These are phyloP conservation scores for Crocuta crocuta DNA, from an alignment of 2,113 vertebrate genomes.

Conservation along the genomic window DNA sequence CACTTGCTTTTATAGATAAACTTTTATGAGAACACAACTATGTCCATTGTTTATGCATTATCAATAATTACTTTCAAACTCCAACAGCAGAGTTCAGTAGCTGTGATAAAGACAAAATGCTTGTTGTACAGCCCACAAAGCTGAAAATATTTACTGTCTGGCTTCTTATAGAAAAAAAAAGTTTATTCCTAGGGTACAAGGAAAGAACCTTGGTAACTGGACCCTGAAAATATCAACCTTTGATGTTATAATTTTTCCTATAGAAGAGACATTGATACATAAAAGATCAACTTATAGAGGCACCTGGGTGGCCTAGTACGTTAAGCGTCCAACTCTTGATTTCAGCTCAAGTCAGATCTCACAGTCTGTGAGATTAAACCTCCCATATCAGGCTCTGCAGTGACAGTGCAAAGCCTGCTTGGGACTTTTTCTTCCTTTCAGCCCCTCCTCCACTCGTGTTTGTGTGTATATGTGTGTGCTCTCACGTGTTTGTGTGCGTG, in stretches of 20 bases:
- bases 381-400: no score
- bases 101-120: not conserved
- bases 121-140: not conserved
- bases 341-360: no score
- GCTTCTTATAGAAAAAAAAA: not conserved
- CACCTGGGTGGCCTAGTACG: no score
- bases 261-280: not conserved
- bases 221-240: not conserved
- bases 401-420: no score
- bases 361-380: no score
- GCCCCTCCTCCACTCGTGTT: no score
- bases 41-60: not conserved
- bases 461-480: no score
- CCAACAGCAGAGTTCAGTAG: not conserved
- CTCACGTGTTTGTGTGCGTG: no score
- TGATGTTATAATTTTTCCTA: not conserved
- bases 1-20: not conserved
- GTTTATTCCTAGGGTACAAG: not conserved
- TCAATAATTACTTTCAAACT: not conserved
- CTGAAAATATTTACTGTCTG: conserved; percentile 33
- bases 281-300: not conserved
- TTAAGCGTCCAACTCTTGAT: no score
- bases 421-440: no score
- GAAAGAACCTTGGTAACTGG: not conserved
- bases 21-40: not conserved